Percentiles rank a stretch among this genome's conserved stretches.
phyloP scores from a whole-genome alignment of 2,888 invertebrate genomes.

The Cerastoderma edule region DNA sequence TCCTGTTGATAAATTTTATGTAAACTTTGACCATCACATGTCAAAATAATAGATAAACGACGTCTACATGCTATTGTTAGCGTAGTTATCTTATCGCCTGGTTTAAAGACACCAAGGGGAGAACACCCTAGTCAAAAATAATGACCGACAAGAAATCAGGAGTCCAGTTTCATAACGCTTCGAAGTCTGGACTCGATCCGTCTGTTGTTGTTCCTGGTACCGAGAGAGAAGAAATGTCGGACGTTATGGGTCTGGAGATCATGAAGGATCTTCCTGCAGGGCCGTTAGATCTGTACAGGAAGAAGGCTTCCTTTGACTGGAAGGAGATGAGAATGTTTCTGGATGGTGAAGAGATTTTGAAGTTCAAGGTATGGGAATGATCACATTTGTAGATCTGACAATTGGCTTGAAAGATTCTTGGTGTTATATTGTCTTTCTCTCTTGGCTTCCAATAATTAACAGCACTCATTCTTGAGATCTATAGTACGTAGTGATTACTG shows the following conservation, averaged over 20 bases:
- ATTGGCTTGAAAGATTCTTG: too few relatives aligned
- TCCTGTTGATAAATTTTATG: slow-evolving; percentile 23
- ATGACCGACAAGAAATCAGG: slow-evolving; percentile 11
- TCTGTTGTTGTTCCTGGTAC: slow-evolving; percentile 56
- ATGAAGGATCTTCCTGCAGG: slow-evolving; percentile 85
- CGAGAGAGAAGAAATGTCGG: slow-evolving; percentile 41
- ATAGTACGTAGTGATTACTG: too few relatives aligned
- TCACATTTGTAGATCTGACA: too few relatives aligned
- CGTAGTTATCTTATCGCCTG: not conserved
- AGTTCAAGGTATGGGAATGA: slow-evolving; percentile 91
- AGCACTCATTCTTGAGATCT: too few relatives aligned
- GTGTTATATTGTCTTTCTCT: not conserved
- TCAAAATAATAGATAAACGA: not conserved
- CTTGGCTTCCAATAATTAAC: too few relatives aligned
- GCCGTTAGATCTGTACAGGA: slow-evolving; percentile 91
- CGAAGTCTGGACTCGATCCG: slow-evolving; percentile 48
- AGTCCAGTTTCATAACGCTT: slow-evolving; percentile 20
- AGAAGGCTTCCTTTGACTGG: slow-evolving; percentile 93
- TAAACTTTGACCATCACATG: slow-evolving; percentile 40
- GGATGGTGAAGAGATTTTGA: slow-evolving; percentile 90
- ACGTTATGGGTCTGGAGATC: slow-evolving; percentile 55
- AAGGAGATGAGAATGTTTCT: slow-evolving; percentile 91
- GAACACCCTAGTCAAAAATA: not conserved
- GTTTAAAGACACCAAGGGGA: not conserved
- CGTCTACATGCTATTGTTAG: not conserved